Conservation (phyloP, 2,797 vertebrate species). For the Triplophysa yarkandensis region DNA sequence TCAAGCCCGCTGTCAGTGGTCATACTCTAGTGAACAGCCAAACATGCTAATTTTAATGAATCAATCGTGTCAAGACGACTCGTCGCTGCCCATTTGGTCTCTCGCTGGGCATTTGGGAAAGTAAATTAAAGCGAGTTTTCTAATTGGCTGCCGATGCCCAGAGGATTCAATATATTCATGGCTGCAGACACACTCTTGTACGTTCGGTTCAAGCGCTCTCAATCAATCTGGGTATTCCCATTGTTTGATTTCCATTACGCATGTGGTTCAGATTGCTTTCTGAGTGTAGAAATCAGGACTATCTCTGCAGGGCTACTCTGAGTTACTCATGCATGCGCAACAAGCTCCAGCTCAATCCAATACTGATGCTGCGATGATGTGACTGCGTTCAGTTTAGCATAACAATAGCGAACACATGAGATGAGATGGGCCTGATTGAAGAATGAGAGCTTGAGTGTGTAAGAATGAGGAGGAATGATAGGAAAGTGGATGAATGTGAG, state of each 20-base stretch:
- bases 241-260: conserved; percentile 60
- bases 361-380: conserved; percentile 40
- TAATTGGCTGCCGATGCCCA: conserved; percentile 33
- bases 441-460: conserved; percentile 38
- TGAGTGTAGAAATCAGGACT: conserved; percentile 58
- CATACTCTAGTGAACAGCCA: conserved; percentile 25
- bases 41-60: conserved; percentile 32
- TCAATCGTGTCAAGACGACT: conserved; percentile 28
- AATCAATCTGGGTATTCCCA: conserved; percentile 40
- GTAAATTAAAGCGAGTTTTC: conserved; percentile 40
- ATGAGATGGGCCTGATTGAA: conserved; percentile 42
- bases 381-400: conserved; percentile 54
- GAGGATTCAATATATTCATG: conserved; percentile 39
- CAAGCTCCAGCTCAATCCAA: conserved; percentile 55
- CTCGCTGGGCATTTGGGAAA: conserved; percentile 32
- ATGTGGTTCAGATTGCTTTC: conserved; percentile 60
- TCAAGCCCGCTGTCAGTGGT: not conserved
- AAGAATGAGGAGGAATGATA: conserved; percentile 29
- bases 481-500: not conserved
- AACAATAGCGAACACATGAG: conserved; percentile 46
- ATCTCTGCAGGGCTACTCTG: conserved; percentile 55
- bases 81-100: conserved; percentile 22
- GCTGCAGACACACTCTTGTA: conserved; percentile 11
- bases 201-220: conserved; percentile 16
- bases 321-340: conserved; percentile 42